Evolutionary conservation across 2,888 invertebrate species (phyloP), one percentile per base, ranked within the genome.

Genomic region (Camponotus fellah): DNA sequence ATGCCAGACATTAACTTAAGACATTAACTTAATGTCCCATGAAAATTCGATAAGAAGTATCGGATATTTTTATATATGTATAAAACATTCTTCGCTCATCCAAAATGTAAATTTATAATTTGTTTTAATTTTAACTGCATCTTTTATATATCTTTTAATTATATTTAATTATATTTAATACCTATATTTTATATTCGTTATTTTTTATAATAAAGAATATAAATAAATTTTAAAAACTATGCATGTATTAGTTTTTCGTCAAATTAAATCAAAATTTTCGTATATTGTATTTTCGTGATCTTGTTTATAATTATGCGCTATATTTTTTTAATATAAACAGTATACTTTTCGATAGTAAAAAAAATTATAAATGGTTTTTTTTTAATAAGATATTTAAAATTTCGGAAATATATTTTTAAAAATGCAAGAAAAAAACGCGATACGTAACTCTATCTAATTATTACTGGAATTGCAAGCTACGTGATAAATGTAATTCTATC

Each of bases 401-500:
- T 65, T 76, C 26, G 40, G 4, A 37, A 37, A 37, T 4, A 37
- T 37, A 3, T 60, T 69, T 69, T 9, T 17, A 43, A 46, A 34
- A 14, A 34, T 32, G 17, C 12, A 14, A 14, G 8, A 12, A 46
- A 3, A 14, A 32, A 37, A 53, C 9, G 4, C 14, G 21, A 43
- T 4, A 34, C 46, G 10, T 14, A 32, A 43, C 21, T 79, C 21
- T 17, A 37, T 6, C 17, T 60, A 26, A 26, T 72, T 62, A 37
- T 40, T 62, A 64, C 14, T 14, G 37, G 26, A 69, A 74, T 74
- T 53, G 49, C 58, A 14, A 37, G 14, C 53, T 32, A 53, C 17
- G 21, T 46, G 12, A 60, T 58, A 64, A 8, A 21, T 49, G 68
- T 60, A 77, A 58, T 56, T 12, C 56, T 56, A 74, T 79, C 69